Conservation (phyloP, 2,888 invertebrate species). For the Steromphala cineraria region DNA sequence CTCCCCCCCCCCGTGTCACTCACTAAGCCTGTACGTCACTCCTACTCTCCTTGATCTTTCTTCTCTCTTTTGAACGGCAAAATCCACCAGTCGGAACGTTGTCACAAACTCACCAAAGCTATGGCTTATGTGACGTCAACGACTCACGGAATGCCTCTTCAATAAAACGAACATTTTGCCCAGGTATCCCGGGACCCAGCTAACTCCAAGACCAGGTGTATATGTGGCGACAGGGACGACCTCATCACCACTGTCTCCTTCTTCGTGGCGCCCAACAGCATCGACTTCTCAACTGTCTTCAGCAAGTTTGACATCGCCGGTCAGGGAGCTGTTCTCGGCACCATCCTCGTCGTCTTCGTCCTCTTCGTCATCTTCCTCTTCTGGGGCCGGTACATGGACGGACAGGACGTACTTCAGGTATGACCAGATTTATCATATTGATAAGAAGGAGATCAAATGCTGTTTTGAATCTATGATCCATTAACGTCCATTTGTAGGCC, state of each 20-base stretch:
- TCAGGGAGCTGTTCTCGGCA: conserved; percentile 67
- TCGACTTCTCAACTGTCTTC: conserved; percentile 74
- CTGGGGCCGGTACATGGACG: conserved; percentile 59
- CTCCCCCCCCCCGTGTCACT: no score
- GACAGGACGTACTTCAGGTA: conserved; percentile 48
- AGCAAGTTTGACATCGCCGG: conserved; percentile 54
- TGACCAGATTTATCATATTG: neutral
- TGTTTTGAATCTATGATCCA: no score
- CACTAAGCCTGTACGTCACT: no score
- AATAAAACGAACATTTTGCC: no score
- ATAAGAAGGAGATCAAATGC: no score
- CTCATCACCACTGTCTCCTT: conserved; percentile 58
- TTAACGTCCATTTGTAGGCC: no score
- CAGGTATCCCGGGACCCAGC: neutral
- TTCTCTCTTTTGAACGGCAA: no score
- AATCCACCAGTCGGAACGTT: no score
- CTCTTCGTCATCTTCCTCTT: conserved; percentile 52
- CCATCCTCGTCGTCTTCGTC: conserved; percentile 59
- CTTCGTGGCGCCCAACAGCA: conserved; percentile 70
- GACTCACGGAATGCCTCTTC: no score
- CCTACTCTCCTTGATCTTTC: no score
- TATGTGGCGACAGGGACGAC: conserved; percentile 13
- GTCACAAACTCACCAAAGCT: no score
- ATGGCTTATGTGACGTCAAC: no score
- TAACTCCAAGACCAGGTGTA: conserved; percentile 19